Base-by-base conservation (phyloP, 2,797 vertebrate species). In the Lepus oiostolus region DNA sequence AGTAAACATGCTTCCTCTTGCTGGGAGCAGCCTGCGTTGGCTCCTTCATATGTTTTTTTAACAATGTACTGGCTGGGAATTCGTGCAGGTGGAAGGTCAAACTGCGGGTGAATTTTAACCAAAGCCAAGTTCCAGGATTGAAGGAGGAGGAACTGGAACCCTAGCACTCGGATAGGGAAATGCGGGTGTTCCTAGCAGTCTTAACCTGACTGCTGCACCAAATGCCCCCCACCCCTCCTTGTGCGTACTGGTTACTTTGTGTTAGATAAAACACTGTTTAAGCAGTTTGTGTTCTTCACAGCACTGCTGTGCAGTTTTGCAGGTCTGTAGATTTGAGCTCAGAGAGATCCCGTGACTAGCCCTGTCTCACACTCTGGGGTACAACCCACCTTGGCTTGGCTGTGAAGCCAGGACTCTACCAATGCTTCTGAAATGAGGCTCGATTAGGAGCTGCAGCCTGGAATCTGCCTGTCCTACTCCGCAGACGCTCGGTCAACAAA, bases 281-380 rank as follows among this genome's bases (percentile, higher is more conserved):
- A 92, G 16, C 32, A 62, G 75, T 95, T 87, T 85, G 21, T 70
- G 7, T 92, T 93, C 47, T 85, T 85, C 85, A 67, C n/a, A 71
- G 62, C 6, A 82, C 8, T 58, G 2, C 2, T 75, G 2, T 68
- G 30, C 62, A 21, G 75, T 77, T 92, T 90, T 80, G 91, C 67
- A 93, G 83, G 93, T 92, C 60, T 68, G 58, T 62, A 86, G 50
- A 81, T 35, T 76, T 84, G 12, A 32, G 12, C 9, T 54, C 76
- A 76, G 84, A 81, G 42, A 12, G 47, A 4, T 75, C 71, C 32
- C 14, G 26, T 16, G 65, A 77, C 22, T 24, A 60, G 63, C 14
- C 16, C 42, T 2, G 32, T 52, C 26, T 86, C 67, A 54, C 35
- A 35, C 0, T 14, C 71, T 60, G 50, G 47, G 28, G 74, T 89